Conservation (phyloP, 2,113 vertebrate species). For the Gavialis gangeticus region DNA sequence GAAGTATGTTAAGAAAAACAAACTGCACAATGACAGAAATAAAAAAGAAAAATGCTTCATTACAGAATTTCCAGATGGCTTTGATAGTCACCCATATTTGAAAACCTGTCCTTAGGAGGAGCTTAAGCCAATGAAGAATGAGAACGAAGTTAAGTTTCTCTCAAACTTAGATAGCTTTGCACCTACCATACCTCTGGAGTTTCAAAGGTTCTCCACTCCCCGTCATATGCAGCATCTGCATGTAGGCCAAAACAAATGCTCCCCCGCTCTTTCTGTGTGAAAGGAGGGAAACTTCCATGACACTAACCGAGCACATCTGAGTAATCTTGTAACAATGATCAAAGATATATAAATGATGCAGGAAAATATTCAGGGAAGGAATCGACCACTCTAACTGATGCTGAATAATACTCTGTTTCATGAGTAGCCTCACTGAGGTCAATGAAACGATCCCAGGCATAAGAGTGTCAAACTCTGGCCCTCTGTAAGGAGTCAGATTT, state of each 20-base stretch:
- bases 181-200: background rate
- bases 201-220: background rate
- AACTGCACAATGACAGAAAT: background rate
- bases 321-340: background rate
- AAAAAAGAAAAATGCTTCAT: background rate
- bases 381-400: background rate
- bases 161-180: background rate
- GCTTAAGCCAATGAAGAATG: background rate
- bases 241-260: background rate
- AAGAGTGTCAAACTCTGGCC: slow-evolving; percentile 11
- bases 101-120: background rate
- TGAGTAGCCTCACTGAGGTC: slow-evolving; percentile 55
- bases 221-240: background rate
- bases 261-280: background rate
- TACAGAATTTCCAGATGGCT: background rate
- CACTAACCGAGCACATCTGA: background rate
- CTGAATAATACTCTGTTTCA: background rate
- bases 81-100: background rate
- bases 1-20: background rate
- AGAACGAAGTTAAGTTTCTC: background rate
- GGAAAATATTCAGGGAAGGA: slow-evolving; percentile 39
- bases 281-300: background rate
- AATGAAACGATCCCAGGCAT: background rate
- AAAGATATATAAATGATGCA: background rate
- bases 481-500: slow-evolving; percentile 30